phyloP scores from a whole-genome alignment of 1,140 invertebrate genomes.

The Leptopilina boulardi region DNA sequence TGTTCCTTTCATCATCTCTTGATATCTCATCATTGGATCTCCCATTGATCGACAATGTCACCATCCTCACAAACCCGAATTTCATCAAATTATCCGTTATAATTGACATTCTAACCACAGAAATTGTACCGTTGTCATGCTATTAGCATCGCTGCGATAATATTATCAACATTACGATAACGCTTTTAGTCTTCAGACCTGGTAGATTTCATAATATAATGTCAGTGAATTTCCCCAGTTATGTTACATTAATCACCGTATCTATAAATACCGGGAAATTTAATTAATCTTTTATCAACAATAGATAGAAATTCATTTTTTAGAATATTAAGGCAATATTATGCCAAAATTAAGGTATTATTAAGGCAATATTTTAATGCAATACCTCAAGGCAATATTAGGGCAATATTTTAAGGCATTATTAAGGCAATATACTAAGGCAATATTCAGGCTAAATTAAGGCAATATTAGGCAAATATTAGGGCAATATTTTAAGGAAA shows the following conservation, averaged over 20 bases:
- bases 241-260: not conserved
- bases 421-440: too few relatives aligned
- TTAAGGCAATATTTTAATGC: too few relatives aligned
- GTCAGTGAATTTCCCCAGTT: not conserved
- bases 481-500: too few relatives aligned
- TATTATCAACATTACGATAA: constrained; percentile 12
- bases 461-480: too few relatives aligned
- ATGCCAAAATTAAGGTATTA: too few relatives aligned
- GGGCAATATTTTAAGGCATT: too few relatives aligned
- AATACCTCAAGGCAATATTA: too few relatives aligned
- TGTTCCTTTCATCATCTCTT: not conserved
- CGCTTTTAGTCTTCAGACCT: constrained; percentile 10
- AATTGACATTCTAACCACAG: constrained; percentile 28
- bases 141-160: constrained; percentile 15
- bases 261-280: not conserved
- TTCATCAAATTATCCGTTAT: constrained; percentile 29
- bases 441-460: too few relatives aligned
- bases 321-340: too few relatives aligned
- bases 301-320: too few relatives aligned
- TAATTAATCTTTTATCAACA: not conserved
- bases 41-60: not conserved
- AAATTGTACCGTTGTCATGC: not conserved
- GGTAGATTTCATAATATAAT: constrained; percentile 16
- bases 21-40: not conserved
- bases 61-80: not conserved